phyloP scores from a whole-genome alignment of 2,888 invertebrate genomes.

The Byasa hedistus region DNA sequence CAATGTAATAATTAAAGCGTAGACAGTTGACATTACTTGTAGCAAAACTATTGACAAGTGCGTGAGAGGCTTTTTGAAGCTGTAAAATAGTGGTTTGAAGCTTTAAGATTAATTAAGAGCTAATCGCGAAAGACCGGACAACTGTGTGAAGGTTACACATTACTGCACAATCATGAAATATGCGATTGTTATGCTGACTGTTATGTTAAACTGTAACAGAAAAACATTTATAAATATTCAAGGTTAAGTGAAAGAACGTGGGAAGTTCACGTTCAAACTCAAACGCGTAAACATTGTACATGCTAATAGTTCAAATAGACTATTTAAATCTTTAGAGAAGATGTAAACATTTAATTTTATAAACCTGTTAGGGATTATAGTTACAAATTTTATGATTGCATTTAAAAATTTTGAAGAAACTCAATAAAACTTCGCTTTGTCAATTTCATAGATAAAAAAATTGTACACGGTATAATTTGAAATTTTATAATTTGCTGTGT shows the following conservation, averaged over 20 bases:
- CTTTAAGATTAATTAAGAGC: slow-evolving; percentile 29
- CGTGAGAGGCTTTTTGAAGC: slow-evolving; percentile 20
- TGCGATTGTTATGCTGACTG: slow-evolving; percentile 34
- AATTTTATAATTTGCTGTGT: too few relatives aligned
- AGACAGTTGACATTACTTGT: not conserved
- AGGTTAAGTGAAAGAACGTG: slow-evolving; percentile 37
- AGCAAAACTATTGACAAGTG: not conserved
- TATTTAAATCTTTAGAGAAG: not conserved
- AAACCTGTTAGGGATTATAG: not conserved
- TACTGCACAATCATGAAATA: slow-evolving; percentile 33
- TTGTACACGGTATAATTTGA: too few relatives aligned
- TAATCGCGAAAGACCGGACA: slow-evolving; percentile 41
- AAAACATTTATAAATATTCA: slow-evolving; percentile 22
- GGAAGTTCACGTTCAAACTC: slow-evolving; percentile 22
- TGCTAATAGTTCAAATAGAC: slow-evolving; percentile 1
- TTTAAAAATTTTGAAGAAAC: not conserved
- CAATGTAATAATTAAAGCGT: too few relatives aligned
- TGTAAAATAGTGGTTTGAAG: not conserved
- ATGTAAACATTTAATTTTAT: not conserved
- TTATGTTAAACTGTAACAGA: slow-evolving; percentile 24
- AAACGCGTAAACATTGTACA: slow-evolving; percentile 13
- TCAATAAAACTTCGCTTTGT: not conserved
- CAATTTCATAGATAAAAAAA: too few relatives aligned
- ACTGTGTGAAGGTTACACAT: slow-evolving; percentile 40
- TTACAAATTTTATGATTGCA: not conserved